Evolutionary conservation across 2,113 vertebrate species (phyloP).

Genomic region (Pyrgilauda ruficollis): DNA sequence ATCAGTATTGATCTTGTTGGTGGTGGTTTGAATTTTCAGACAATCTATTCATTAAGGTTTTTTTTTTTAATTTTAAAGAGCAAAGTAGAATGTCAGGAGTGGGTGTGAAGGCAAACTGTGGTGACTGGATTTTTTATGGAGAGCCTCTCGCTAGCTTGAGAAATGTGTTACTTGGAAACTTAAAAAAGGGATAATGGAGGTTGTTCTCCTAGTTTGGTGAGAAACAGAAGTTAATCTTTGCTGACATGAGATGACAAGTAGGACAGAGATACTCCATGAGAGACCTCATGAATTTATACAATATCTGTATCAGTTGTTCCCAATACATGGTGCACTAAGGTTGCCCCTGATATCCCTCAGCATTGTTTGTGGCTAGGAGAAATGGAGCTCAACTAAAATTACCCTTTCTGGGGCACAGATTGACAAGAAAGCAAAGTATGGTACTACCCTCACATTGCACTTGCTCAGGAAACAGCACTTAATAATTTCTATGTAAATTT

Average conservation of each 20-base stretch:
- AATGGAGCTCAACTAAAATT: neutral
- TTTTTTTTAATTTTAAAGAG: slow-evolving; percentile 1
- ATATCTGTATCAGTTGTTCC: neutral
- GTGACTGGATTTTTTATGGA: slow-evolving; percentile 33
- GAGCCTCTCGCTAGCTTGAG: slow-evolving; percentile 2
- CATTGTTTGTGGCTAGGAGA: neutral
- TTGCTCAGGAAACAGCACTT: neutral
- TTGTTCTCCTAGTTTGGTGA: slow-evolving; percentile 14
- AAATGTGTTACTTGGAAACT: slow-evolving; percentile 40
- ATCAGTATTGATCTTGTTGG: neutral
- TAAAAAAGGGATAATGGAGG: slow-evolving; percentile 9
- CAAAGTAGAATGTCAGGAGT: neutral
- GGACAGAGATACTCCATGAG: neutral
- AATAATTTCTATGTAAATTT: neutral
- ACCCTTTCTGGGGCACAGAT: neutral
- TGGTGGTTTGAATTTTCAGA: neutral
- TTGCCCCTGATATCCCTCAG: neutral
- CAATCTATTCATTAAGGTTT: neutral
- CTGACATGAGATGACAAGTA: neutral
- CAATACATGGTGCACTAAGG: neutral
- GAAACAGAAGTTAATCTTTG: slow-evolving; percentile 18
- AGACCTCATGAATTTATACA: neutral
- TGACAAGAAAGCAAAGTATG: neutral
- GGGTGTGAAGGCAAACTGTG: slow-evolving; percentile 37
- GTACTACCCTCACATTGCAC: neutral